Evolutionary conservation across 2,888 invertebrate species (phyloP).

Genomic region (Zele albiditarsus): DNA sequence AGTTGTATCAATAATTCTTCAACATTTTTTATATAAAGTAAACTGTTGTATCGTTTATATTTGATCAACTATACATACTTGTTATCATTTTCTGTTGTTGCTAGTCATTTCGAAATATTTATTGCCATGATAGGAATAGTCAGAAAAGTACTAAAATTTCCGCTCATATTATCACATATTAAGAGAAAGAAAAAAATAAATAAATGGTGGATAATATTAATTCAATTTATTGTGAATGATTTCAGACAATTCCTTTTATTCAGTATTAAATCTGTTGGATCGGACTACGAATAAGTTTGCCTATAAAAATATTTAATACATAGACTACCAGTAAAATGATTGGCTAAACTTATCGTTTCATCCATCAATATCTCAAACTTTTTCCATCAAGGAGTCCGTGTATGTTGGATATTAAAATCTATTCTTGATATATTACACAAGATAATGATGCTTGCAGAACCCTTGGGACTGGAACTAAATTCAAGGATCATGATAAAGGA

Average conservation of each 20-base stretch:
- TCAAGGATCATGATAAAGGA: no score
- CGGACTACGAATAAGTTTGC: no score
- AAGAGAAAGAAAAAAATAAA: neutral
- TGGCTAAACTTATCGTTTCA: no score
- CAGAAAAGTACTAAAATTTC: neutral
- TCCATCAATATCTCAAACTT: no score
- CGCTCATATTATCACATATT: neutral
- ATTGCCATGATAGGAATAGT: neutral
- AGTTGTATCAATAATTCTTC: neutral
- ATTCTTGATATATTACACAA: no score
- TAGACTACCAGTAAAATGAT: neutral
- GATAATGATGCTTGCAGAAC: no score
- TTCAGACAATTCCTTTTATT: no score
- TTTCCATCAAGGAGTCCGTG: neutral
- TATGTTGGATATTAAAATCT: no score
- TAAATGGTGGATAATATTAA: neutral
- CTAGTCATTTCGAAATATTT: neutral
- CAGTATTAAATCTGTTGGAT: no score
- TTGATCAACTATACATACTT: neutral
- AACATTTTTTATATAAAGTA: neutral
- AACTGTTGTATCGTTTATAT: neutral
- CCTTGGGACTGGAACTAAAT: no score
- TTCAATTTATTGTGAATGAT: no score
- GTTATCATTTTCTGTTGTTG: neutral
- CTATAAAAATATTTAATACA: neutral